These are phyloP conservation scores for Orientallactaga bullata DNA, from an alignment of 2,113 vertebrate species.

Conservation along the genomic window DNA sequence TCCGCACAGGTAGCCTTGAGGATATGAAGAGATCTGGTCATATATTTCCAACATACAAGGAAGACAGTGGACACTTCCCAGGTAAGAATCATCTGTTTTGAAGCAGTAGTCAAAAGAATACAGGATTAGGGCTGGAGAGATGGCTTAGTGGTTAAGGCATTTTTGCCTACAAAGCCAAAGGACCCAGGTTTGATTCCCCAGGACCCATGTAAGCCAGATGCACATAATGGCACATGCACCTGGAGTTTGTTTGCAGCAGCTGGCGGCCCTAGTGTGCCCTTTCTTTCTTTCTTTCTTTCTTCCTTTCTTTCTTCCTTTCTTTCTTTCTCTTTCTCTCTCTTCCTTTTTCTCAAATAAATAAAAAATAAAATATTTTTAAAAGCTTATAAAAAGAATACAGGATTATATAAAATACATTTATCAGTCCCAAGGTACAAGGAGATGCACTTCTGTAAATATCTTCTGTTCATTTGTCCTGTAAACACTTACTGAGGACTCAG, in stretches of 20 bases:
- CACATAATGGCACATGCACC: too few relatives aligned
- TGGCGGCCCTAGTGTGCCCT: too few relatives aligned
- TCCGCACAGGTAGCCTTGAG: conserved; percentile 22
- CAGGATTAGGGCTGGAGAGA: not conserved
- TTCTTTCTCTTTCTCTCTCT: too few relatives aligned
- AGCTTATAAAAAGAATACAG: not conserved
- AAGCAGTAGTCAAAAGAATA: not conserved
- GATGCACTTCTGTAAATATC: not conserved
- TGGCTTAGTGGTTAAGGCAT: too few relatives aligned
- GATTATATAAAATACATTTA: not conserved
- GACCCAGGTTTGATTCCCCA: too few relatives aligned
- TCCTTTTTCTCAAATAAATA: too few relatives aligned
- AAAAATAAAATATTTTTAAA: too few relatives aligned
- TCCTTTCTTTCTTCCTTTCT: too few relatives aligned
- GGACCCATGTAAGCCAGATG: too few relatives aligned
- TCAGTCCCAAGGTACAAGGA: not conserved
- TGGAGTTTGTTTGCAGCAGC: too few relatives aligned
- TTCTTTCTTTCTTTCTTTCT: too few relatives aligned
- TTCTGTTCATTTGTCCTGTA: not conserved
- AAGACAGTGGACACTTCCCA: not conserved
- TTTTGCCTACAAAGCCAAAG: too few relatives aligned
- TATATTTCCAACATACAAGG: not conserved
- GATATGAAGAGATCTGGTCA: not conserved
- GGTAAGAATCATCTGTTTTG: not conserved
- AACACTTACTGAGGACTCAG: not conserved